Evolutionary conservation across 2,797 vertebrate species (phyloP).

Genomic region (Enoplosus armatus): DNA sequence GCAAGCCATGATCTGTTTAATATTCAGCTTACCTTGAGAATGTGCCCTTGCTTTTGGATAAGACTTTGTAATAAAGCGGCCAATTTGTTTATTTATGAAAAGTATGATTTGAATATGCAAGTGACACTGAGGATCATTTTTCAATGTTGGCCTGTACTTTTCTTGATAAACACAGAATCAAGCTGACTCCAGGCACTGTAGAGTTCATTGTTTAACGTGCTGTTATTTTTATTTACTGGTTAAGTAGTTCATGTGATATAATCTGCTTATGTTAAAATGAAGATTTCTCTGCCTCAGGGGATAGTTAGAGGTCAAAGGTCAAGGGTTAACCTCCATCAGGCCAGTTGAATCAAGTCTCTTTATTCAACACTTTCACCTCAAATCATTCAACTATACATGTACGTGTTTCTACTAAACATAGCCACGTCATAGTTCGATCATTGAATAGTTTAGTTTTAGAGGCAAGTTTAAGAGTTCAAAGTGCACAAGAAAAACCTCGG

Average conservation of each 20-base stretch:
- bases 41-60: not conserved
- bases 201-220: not conserved
- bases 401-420: no score
- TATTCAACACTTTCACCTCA: not conserved
- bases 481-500: not conserved
- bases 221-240: not conserved
- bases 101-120: slow-evolving; percentile 62
- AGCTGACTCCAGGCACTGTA: not conserved
- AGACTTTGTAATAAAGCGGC: not conserved
- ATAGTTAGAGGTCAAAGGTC: slow-evolving; percentile 8
- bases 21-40: not conserved
- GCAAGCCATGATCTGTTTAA: not conserved
- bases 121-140: slow-evolving; percentile 51
- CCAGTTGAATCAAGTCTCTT: not conserved
- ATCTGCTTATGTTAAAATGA: not conserved
- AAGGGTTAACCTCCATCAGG: not conserved
- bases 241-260: not conserved
- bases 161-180: not conserved
- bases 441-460: no score
- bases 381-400: no score
- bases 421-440: no score
- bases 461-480: not conserved
- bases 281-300: not conserved
- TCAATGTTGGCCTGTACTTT: not conserved
- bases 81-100: slow-evolving; percentile 40